Evolutionary conservation across 1,140 invertebrate genomes (phyloP).

Genomic region (Neomicropteryx cornuta): DNA sequence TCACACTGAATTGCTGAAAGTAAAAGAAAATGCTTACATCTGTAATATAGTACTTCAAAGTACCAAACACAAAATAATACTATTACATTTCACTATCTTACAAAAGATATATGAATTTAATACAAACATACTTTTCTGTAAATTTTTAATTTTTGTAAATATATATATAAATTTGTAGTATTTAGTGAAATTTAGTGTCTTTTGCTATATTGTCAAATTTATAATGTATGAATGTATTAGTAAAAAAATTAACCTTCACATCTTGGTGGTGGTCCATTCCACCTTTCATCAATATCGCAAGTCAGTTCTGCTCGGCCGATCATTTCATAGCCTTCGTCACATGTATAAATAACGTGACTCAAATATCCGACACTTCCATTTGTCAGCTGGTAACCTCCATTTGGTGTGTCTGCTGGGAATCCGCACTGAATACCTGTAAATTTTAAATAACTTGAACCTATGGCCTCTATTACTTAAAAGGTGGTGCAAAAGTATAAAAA

Average conservation of each 20-base stretch:
- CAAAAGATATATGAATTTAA: too few relatives aligned
- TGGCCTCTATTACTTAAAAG: too few relatives aligned
- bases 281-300: constrained; percentile 85
- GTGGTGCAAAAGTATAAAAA: too few relatives aligned
- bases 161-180: too few relatives aligned
- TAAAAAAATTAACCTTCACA: constrained; percentile 54
- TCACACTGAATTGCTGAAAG: constrained; percentile 62
- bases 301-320: constrained; percentile 67
- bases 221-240: too few relatives aligned
- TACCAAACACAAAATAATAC: constrained; percentile 1
- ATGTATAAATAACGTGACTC: constrained; percentile 75
- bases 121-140: too few relatives aligned
- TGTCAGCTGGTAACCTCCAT: constrained; percentile 69
- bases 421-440: constrained; percentile 77
- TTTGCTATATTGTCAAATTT: too few relatives aligned
- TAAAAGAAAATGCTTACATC: constrained; percentile 11
- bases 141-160: too few relatives aligned
- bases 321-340: constrained; percentile 75
- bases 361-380: constrained; percentile 78
- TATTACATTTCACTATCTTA: too few relatives aligned
- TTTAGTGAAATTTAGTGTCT: too few relatives aligned
- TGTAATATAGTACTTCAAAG: background rate
- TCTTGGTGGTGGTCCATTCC: constrained; percentile 86
- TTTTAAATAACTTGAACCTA: constrained; percentile 2
- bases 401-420: constrained; percentile 71